Conservation (phyloP, 2,797 vertebrate species). For the Intellagama lesueurii region DNA sequence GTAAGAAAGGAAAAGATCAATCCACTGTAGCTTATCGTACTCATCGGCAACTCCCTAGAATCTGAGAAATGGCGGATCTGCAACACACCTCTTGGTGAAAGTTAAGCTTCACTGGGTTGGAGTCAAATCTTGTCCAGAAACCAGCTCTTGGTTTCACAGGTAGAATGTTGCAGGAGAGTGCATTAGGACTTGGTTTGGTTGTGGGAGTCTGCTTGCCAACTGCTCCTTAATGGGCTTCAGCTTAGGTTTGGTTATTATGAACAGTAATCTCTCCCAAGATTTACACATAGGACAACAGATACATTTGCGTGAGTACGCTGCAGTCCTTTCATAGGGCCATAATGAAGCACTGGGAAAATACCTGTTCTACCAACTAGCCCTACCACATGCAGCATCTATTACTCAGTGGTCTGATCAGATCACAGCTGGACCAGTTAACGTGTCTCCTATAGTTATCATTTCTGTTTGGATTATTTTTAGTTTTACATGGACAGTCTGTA, state of each 20-base stretch:
- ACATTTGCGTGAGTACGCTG: neutral
- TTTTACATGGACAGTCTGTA: neutral
- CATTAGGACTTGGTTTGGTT: neutral
- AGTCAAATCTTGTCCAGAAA: neutral
- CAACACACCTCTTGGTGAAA: neutral
- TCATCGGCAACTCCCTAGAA: neutral
- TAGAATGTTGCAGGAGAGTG: neutral
- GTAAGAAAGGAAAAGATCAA: neutral
- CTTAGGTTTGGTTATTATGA: too few species aligned
- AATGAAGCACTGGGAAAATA: neutral
- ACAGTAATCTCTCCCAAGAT: neutral
- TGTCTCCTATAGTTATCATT: neutral
- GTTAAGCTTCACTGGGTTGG: neutral
- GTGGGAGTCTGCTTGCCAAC: neutral
- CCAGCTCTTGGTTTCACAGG: neutral
- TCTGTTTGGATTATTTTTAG: too few species aligned
- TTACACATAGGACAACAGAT: neutral
- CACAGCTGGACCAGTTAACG: neutral
- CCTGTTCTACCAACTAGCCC: neutral
- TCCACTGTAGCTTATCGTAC: neutral
- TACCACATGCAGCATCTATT: neutral
- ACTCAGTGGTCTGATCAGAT: neutral
- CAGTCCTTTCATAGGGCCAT: neutral
- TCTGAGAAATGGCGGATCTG: neutral
- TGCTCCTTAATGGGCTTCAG: neutral